Evolutionary conservation across 2,113 vertebrate genomes (phyloP).

Genomic region (Catagonus wagneri): DNA sequence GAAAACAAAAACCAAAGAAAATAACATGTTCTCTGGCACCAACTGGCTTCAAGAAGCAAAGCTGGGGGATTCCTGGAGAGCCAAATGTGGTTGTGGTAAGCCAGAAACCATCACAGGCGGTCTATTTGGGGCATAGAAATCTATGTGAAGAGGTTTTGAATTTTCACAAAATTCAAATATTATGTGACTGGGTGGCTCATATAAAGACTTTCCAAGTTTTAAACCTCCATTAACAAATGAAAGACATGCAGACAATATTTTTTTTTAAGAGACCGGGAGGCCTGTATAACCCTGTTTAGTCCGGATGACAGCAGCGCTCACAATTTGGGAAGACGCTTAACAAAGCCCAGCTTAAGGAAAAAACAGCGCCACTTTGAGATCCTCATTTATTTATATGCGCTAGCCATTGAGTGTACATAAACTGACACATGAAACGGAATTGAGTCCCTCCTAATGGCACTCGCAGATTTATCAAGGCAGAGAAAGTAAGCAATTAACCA

Average conservation of each 20-base stretch:
- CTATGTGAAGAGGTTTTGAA: background rate
- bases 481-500: background rate
- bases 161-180: slow-evolving; percentile 31
- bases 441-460: background rate
- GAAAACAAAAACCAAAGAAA: slow-evolving; percentile 29
- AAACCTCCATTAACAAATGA: background rate
- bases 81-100: background rate
- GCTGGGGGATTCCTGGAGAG: background rate
- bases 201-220: background rate
- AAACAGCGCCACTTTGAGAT: background rate
- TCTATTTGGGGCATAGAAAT: background rate
- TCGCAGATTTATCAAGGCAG: background rate
- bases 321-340: background rate
- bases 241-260: background rate
- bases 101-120: background rate
- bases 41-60: slow-evolving; percentile 4
- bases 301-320: background rate
- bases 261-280: background rate
- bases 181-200: background rate
- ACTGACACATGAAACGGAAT: background rate
- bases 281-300: background rate
- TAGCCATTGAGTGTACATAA: background rate
- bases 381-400: background rate
- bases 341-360: background rate
- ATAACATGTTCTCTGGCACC: background rate